phyloP scores from a whole-genome alignment of 1,140 invertebrate species.

The Heliothis subflexa region DNA sequence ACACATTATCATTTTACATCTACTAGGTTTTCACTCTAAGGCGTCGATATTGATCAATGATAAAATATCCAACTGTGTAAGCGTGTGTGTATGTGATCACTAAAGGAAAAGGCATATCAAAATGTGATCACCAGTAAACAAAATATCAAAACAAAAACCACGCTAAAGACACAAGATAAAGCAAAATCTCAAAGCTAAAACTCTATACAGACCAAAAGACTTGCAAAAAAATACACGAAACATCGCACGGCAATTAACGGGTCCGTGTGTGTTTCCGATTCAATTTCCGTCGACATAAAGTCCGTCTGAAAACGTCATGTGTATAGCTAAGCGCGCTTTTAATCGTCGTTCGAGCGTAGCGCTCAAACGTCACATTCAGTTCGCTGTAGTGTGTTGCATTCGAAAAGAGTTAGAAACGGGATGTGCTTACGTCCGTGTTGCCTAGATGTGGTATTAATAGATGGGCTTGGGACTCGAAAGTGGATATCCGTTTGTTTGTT shows the following conservation, averaged over 20 bases:
- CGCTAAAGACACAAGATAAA: constrained; percentile 7
- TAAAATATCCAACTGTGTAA: too few relatives aligned
- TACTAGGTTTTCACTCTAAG: too few relatives aligned
- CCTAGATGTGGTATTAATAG: constrained; percentile 42
- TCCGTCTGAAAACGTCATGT: constrained; percentile 32
- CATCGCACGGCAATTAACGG: constrained; percentile 28
- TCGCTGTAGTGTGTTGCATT: constrained; percentile 48
- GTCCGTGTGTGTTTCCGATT: constrained; percentile 40
- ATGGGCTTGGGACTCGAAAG: neutral
- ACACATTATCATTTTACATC: too few relatives aligned
- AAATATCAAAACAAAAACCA: neutral
- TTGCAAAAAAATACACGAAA: neutral
- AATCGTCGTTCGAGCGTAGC: constrained; percentile 43
- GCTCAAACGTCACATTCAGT: constrained; percentile 50
- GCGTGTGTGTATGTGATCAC: too few relatives aligned
- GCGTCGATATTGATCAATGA: too few relatives aligned
- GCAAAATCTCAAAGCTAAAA: constrained; percentile 10
- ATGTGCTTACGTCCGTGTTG: constrained; percentile 27
- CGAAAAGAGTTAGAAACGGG: constrained; percentile 52
- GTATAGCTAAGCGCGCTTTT: constrained; percentile 43
- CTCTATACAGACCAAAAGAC: constrained; percentile 21
- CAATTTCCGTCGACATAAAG: constrained; percentile 46
- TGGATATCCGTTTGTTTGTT: too few relatives aligned
- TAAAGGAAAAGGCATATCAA: too few relatives aligned
- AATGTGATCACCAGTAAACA: neutral